A percentile compares a stretch with the other conserved stretches of the same genome.
These are phyloP conservation scores for Parazoanthus swiftii DNA, from an alignment of 92 coral and sea anemone species.

Conservation along the genomic window DNA sequence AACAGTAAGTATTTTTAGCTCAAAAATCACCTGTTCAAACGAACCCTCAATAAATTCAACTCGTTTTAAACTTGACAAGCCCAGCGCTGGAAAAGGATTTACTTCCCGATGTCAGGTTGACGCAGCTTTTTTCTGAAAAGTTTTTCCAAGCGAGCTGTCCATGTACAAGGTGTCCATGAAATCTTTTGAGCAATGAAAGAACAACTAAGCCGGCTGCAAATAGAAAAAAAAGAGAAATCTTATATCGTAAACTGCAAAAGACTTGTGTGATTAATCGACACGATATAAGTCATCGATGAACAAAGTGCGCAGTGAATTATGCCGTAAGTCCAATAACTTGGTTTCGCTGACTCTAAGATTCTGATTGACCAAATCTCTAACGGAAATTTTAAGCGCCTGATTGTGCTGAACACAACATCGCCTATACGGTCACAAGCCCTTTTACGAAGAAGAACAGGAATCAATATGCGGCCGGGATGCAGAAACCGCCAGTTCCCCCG, in stretches of 20 bases:
- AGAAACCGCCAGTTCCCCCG: neutral
- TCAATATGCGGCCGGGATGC: neutral
- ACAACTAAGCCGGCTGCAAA: neutral
- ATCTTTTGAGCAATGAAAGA: neutral
- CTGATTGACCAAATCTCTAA: neutral
- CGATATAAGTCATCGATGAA: neutral
- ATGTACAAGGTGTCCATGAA: neutral
- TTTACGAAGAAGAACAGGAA: neutral
- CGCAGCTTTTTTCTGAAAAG: neutral
- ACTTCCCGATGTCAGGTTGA: neutral
- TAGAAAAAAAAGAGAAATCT: neutral
- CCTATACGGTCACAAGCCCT: neutral
- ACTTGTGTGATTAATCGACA: neutral
- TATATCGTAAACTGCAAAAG: no score
- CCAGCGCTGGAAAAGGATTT: neutral
- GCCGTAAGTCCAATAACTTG: neutral
- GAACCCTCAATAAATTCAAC: neutral
- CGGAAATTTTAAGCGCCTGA: neutral
- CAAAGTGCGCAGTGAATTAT: neutral
- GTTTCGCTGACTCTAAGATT: neutral
- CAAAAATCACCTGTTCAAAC: neutral
- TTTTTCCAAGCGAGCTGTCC: neutral
- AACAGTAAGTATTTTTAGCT: neutral
- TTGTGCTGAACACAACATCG: neutral
- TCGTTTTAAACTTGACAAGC: neutral